Evolutionary conservation across 2,797 vertebrate genomes (phyloP).

Genomic region (Clarias laeviceps): DNA sequence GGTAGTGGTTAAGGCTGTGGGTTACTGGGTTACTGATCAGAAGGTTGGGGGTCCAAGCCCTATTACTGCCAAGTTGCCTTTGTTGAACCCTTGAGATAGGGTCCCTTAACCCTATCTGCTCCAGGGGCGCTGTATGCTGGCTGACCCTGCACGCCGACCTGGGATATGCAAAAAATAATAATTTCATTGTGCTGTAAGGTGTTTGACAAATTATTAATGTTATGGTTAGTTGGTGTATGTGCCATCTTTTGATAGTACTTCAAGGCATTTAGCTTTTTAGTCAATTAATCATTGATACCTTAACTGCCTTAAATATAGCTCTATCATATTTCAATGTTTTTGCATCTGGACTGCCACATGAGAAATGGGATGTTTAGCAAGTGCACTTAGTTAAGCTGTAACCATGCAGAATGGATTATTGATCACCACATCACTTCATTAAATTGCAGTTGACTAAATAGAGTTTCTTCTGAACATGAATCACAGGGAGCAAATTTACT

Average conservation of each 20-base stretch:
- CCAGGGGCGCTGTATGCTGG: too few species aligned
- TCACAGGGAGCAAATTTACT: neutral
- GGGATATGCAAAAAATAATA: too few species aligned
- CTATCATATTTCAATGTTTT: conserved; percentile 63
- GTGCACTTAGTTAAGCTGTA: conserved; percentile 72
- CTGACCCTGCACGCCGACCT: too few species aligned
- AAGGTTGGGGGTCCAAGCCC: too few species aligned
- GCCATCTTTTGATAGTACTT: neutral
- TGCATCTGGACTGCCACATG: conserved; percentile 69
- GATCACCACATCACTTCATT: conserved; percentile 71
- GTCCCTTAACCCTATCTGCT: too few species aligned
- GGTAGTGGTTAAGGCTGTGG: too few species aligned
- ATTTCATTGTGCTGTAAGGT: too few species aligned
- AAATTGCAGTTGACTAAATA: conserved; percentile 76
- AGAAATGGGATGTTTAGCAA: conserved; percentile 64
- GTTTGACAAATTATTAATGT: too few species aligned
- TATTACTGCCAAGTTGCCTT: too few species aligned
- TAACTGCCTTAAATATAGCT: neutral
- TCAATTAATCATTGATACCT: neutral
- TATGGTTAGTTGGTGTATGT: neutral
- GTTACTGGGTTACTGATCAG: too few species aligned
- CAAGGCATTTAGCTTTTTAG: neutral
- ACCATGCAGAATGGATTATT: conserved; percentile 77
- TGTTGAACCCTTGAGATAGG: too few species aligned
- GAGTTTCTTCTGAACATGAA: conserved; percentile 66